Evolutionary conservation across 1,140 invertebrate genomes (phyloP), one percentile per base, ranked within the genome.

Genomic region (Tetramorium simillimum): DNA sequence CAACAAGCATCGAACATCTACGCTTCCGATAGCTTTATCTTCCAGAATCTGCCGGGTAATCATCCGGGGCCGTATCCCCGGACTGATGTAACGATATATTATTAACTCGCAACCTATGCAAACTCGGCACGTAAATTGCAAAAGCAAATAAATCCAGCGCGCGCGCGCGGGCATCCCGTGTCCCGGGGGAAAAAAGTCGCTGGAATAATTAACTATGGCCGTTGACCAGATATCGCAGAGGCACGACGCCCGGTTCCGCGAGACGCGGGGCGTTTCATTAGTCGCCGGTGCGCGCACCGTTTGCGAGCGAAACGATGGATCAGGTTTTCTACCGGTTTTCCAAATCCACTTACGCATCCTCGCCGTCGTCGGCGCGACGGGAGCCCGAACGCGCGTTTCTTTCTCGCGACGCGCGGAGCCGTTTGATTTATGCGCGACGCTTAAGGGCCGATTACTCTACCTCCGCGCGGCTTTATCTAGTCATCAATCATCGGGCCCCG

Each of bases 301-400:
- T 67, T 33, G 53, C 14, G 18, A 78, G 40, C 21, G 43, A 67
- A 67, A 37, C 43, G 40, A n/a, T n/a, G 67, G 69, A 89, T 89
- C 89, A 87, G 88, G 88, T 90, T 89, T 89, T 89, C 89, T 90
- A 90, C 89, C 89, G 89, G 89, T 90, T 90, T 90, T 90, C 89
- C 89, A 89, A 90, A 90, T 90, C 89, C 89, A 89, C 88, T 90
- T 90, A 89, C 67, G 85, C 89, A 84, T 90, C 89, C 58, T 75
- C 75, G 37, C 37, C 86, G 89, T 89, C 84, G 85, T 86, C 78
- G 37, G 73, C 86, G 85, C 77, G 89, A 75, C 85, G 76, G 37
- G 78, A 72, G 53, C 65, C 65, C 67, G 33, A n/a, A n/a, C 33
- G 33, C 65, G 85, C 53, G 53, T 43, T 80, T 89, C 89, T 88